Evolutionary conservation across 2,113 vertebrate species (phyloP).

Genomic region (Triplophysa siluroides): DNA sequence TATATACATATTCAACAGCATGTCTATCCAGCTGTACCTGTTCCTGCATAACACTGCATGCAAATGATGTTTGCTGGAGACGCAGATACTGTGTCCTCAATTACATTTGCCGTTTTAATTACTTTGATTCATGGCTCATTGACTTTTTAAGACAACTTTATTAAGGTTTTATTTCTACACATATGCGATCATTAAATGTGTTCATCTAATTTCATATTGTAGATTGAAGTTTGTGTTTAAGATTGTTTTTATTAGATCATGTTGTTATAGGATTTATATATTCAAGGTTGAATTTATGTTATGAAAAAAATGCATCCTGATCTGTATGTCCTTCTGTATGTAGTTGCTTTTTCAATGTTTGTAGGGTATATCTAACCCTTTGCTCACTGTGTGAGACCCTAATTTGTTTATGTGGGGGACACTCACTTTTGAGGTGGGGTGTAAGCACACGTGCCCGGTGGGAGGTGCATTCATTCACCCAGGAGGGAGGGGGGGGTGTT

Average conservation of each 20-base stretch:
- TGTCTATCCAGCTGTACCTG: background rate
- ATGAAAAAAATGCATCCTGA: background rate
- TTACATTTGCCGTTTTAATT: background rate
- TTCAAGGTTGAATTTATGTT: background rate
- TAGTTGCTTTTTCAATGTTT: background rate
- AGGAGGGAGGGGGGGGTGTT: background rate
- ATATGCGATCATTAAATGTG: no score
- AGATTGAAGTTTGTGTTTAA: background rate
- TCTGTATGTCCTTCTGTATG: background rate
- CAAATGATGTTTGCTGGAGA: background rate
- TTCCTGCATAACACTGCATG: conserved; percentile 35
- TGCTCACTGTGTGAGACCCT: background rate
- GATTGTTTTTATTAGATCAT: background rate
- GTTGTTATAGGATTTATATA: background rate
- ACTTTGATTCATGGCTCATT: background rate
- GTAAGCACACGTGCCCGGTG: conserved; percentile 27
- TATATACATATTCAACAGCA: conserved; percentile 8
- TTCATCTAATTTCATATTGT: background rate
- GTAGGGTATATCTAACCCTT: conserved; percentile 3
- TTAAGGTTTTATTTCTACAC: no score
- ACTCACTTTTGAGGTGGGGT: conserved; percentile 18
- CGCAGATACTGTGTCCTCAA: background rate
- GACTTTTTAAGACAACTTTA: background rate
- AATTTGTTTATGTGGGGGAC: conserved; percentile 10
- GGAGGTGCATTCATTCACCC: conserved; percentile 39